Conservation (phyloP, 2,113 vertebrate species). For the Scolopax mira region DNA sequence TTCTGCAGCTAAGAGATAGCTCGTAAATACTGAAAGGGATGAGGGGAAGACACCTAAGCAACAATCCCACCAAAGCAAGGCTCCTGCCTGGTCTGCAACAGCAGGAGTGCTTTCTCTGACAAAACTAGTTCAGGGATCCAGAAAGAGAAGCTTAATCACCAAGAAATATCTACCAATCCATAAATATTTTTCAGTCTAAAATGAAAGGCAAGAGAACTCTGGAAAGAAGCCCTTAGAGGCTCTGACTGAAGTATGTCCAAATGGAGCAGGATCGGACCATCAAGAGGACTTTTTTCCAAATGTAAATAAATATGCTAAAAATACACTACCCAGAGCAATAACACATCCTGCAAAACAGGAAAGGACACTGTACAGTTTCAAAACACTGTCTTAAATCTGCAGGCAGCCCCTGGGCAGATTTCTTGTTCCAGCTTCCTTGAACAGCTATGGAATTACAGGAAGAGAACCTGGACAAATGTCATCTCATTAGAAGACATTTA, state of each 20-base stretch:
- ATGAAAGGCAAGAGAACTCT: background rate
- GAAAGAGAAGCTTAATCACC: background rate
- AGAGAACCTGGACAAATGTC: background rate
- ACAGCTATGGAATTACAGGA: background rate
- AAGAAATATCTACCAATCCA: background rate
- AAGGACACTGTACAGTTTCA: background rate
- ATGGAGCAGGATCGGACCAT: background rate
- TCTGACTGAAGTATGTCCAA: background rate
- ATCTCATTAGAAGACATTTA: slow-evolving; percentile 31
- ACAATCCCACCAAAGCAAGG: background rate
- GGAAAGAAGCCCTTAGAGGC: background rate
- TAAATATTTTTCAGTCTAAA: background rate
- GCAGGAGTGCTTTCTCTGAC: background rate
- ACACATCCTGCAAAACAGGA: background rate
- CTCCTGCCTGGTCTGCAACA: background rate
- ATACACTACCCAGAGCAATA: background rate
- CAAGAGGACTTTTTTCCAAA: background rate
- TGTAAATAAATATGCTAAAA: background rate
- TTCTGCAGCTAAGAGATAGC: background rate
- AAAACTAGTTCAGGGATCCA: background rate
- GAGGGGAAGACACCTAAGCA: background rate
- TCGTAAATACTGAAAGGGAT: background rate
- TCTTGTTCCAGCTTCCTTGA: background rate
- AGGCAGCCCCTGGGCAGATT: background rate
- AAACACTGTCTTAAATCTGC: background rate